Conservation (phyloP, 2,888 invertebrate genomes). For the Pachliopta kotzebuea region DNA sequence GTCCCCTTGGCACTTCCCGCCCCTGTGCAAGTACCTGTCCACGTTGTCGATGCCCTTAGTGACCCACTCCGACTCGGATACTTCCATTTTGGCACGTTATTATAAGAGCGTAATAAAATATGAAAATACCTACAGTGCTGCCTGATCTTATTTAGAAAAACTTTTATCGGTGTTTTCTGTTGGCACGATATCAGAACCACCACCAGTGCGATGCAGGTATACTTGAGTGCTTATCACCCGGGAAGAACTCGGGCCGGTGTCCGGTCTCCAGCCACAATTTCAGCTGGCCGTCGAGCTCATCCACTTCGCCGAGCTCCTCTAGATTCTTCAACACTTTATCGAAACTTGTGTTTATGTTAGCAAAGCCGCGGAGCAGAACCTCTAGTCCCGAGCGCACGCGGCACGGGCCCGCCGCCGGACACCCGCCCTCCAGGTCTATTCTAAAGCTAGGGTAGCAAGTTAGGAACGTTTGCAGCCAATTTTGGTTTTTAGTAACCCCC, state of each 20-base stretch:
- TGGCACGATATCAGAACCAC: conserved; percentile 32
- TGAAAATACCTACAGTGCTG: no score
- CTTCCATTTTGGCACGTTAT: conserved; percentile 32
- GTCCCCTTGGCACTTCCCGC: conserved; percentile 36
- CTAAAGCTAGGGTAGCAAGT: conserved; percentile 34
- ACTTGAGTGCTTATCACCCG: conserved; percentile 28
- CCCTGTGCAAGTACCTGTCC: conserved; percentile 36
- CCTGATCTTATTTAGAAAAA: no score
- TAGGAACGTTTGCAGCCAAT: conserved; percentile 35
- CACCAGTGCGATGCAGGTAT: conserved; percentile 35
- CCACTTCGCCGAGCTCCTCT: conserved; percentile 34
- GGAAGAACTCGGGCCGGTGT: conserved; percentile 35
- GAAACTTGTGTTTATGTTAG: conserved; percentile 29
- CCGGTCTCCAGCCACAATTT: conserved; percentile 35
- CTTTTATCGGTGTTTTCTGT: neutral
- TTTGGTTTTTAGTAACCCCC: conserved; percentile 29
- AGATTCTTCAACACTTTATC: conserved; percentile 32
- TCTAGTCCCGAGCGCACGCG: conserved; percentile 35
- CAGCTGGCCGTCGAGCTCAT: conserved; percentile 35
- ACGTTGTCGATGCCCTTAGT: conserved; percentile 35
- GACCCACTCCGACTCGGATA: conserved; percentile 34
- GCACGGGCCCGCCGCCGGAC: conserved; percentile 32
- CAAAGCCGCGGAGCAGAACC: conserved; percentile 32
- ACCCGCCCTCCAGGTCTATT: conserved; percentile 33
- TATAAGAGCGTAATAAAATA: neutral